Base-by-base conservation (phyloP, 2,113 vertebrate species). In the Thalassarche chlororhynchos region DNA sequence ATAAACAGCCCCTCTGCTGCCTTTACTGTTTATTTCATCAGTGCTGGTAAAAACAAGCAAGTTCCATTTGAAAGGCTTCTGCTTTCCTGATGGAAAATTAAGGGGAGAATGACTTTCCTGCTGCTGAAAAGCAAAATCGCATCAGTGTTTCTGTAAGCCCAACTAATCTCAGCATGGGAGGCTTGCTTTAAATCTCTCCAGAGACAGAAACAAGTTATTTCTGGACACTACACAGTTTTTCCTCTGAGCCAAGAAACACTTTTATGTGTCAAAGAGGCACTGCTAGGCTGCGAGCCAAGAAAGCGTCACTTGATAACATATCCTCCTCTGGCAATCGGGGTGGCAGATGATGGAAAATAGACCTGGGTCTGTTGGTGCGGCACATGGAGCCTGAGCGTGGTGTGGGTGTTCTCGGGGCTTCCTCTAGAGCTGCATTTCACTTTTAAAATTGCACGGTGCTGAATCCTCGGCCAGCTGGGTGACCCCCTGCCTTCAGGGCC, bases 141-240 rank as follows among this genome's bases (percentile, higher is more conserved):
- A 13, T 18, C 1, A 0, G 13, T 57, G 75, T 76, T 68, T 23
- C 72, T 60, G 74, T 34, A 7, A 34, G 34, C 34, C 14, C 2
- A 0, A 9, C 72, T 44, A 1, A 13, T 47, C 55, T 9, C n/a
- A 4, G 38, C 10, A 2, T 0, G 0, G 61, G 74, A 46, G 14
- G 55, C 40, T 68, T 1, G 6, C 36, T 47, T 65, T 49, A 24
- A 46, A 29, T 71, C 94, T 36, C 64, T 65, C 70, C 47, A 0
- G 3, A 70, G 87, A 6, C 87, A 83, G 77, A 42, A 55, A 15
- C 1, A 1, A 69, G 82, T 90, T 76, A 32, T 91, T 83, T 76
- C 75, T 94, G 84, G 65, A 3, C 34, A 3, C 46, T 34, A 3
- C 64, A 49, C 36, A 4, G 54, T 18, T 61, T 21, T 64, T 46